These are phyloP conservation scores for Beris chalybata DNA, from an alignment of 2,888 invertebrate genomes.

Conservation along the genomic window DNA sequence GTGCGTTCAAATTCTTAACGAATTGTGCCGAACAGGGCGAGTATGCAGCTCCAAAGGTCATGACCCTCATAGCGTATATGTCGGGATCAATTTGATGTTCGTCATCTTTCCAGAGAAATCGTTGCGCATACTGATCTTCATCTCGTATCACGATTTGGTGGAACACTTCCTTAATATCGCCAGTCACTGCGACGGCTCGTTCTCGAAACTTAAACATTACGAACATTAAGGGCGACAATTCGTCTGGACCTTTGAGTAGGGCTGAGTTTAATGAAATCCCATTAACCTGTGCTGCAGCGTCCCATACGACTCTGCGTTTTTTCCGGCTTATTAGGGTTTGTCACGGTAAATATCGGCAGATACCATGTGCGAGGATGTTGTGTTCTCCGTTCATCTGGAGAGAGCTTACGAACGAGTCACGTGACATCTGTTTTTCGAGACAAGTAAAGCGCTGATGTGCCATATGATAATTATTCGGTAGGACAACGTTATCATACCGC, in stretches of 20 bases:
- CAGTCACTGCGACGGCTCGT: slow-evolving; percentile 46
- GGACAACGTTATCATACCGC: slow-evolving; percentile 32
- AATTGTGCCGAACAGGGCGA: slow-evolving; percentile 38
- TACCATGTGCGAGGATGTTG: too few relatives aligned
- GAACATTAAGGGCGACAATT: slow-evolving; percentile 45
- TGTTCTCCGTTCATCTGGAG: too few relatives aligned
- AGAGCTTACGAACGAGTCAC: too few relatives aligned
- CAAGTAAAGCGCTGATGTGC: too few relatives aligned
- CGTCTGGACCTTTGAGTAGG: slow-evolving; percentile 47
- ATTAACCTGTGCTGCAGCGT: slow-evolving; percentile 46
- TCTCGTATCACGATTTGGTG: slow-evolving; percentile 40
- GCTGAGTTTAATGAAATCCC: slow-evolving; percentile 45
- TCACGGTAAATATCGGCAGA: slow-evolving; percentile 29
- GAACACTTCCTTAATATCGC: slow-evolving; percentile 45
- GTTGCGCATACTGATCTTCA: slow-evolving; percentile 44
- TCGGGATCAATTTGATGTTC: slow-evolving; percentile 30
- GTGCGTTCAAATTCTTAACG: slow-evolving; percentile 38
- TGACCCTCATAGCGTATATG: slow-evolving; percentile 38
- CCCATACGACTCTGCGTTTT: slow-evolving; percentile 46
- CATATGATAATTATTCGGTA: too few relatives aligned
- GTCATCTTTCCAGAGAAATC: slow-evolving; percentile 44
- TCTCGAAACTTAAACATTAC: slow-evolving; percentile 50
- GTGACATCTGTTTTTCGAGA: too few relatives aligned
- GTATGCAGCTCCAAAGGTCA: slow-evolving; percentile 41
- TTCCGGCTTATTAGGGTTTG: slow-evolving; percentile 43